These are phyloP conservation scores for Mastigias papua DNA, from an alignment of 30 jellyfish, hydroid and myxozoan genomes.

Conservation along the genomic window DNA sequence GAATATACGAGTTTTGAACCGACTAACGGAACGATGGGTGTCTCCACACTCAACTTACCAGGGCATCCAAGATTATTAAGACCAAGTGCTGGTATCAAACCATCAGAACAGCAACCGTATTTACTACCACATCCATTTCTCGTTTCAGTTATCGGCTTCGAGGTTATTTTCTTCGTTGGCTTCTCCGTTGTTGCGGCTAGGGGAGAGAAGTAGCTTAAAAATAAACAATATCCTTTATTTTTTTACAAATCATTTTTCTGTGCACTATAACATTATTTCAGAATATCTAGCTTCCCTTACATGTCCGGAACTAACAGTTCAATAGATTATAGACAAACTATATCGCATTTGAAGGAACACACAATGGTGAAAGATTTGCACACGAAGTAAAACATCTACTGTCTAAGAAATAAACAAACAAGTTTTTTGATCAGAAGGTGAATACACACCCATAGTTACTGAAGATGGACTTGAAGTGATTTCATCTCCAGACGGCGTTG, in stretches of 20 bases:
- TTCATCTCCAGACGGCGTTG: not conserved
- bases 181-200: constrained; percentile 1
- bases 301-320: too few species aligned
- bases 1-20: too few species aligned
- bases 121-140: constrained; percentile 71
- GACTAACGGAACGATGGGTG: too few species aligned
- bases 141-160: not conserved
- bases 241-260: too few species aligned
- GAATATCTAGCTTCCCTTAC: too few species aligned
- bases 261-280: too few species aligned
- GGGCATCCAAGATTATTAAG: constrained; percentile 90
- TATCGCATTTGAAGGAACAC: too few species aligned
- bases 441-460: not conserved
- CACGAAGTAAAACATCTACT: too few species aligned
- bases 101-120: constrained; percentile 94
- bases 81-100: constrained; percentile 79
- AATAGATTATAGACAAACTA: too few species aligned
- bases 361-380: too few species aligned
- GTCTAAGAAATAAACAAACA: too few species aligned
- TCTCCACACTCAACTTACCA: constrained; percentile 43
- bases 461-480: not conserved
- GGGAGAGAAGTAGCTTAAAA: not conserved
- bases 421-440: not conserved
- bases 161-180: not conserved
- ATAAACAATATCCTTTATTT: too few species aligned